Evolutionary conservation across 2,888 invertebrate species (phyloP), one percentile per base, ranked within the genome.

Genomic region (Rutpela maculata): DNA sequence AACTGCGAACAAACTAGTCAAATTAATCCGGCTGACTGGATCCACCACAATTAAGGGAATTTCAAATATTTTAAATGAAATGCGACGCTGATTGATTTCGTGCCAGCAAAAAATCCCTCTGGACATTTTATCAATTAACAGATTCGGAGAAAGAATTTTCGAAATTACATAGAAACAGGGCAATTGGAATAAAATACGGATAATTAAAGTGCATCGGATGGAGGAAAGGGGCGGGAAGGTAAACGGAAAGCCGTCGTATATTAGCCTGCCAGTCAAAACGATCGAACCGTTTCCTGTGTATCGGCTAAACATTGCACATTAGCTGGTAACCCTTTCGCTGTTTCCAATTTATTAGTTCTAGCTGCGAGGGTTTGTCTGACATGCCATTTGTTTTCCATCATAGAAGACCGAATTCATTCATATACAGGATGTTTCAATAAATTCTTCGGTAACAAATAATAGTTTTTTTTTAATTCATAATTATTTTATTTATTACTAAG

Each of bases 221-320:
- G n/a, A 6, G 50, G n/a, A 7, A 50, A 50, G 50, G 15, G 50
- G n/a, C n/a, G 50, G n/a, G 12, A 50, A 50, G 50, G 50, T 50
- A 50, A 50, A 50, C n/a, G 50, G 15, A 50, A 50, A n/a, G 50
- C 50, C n/a, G 50, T 6, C 50, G n/a, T 50, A 50, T 50, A 50
- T 50, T 50, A 50, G 50, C 50, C 50, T 50, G 50, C n/a, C 50
- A 50, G 50, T 50, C 50, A 35, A 35, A 60, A 63, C 35, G 31
- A 35, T 17, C 50, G 50, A 50, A 50, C n/a, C 15, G 50, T 50
- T 50, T 50, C n/a, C 50, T 50, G 50, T 50, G 50, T 50, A 50
- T 50, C 4, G 50, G n/a, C 50, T n/a, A 50, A 50, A 50, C 50
- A 50, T n/a, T 50, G 50, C 50, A 50, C n/a, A 50, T 50, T 50